Evolutionary conservation across 2,888 invertebrate species (phyloP).

Genomic region (Congeria kusceri): DNA sequence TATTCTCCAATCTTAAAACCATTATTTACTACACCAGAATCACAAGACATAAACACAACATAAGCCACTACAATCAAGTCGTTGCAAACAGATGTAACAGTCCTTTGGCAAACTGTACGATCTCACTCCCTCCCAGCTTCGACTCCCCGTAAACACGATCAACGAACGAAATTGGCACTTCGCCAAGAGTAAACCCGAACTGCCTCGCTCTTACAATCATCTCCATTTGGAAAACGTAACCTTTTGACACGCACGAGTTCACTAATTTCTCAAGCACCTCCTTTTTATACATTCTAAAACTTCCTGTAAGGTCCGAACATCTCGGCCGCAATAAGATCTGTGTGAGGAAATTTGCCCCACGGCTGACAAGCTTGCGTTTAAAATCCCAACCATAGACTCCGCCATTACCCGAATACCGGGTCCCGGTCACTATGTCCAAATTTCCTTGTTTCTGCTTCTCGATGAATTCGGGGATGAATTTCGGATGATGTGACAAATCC

Average conservation of each 20-base stretch:
- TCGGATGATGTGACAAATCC: constrained; percentile 98
- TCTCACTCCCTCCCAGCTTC: constrained; percentile 98
- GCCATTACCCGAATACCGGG: constrained; percentile 91
- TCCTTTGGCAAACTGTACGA: constrained; percentile 95
- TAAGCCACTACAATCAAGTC: constrained; percentile 79
- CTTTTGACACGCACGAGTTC: constrained; percentile 96
- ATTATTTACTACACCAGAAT: constrained; percentile 4
- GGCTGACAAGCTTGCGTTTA: constrained; percentile 90
- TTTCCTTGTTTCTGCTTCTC: constrained; percentile 91
- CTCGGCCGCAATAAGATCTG: constrained; percentile 96
- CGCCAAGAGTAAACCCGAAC: constrained; percentile 93
- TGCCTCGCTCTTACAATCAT: constrained; percentile 98
- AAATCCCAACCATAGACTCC: constrained; percentile 99
- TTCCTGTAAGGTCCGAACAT: constrained; percentile 98
- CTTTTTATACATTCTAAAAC: constrained; percentile 97
- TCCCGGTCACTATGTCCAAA: constrained; percentile 97
- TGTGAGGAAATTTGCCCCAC: constrained; percentile 97
- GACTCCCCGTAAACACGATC: constrained; percentile 99
- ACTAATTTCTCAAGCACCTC: constrained; percentile 94
- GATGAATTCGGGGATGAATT: constrained; percentile 96
- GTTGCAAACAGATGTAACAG: constrained; percentile 93
- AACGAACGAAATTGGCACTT: constrained; percentile 98
- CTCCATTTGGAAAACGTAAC: constrained; percentile 99
- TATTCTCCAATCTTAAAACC: no score
- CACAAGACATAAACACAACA: not conserved